These are phyloP conservation scores for Cyanoramphus novaezelandiae DNA, from an alignment of 2,113 vertebrate species.

Conservation along the genomic window DNA sequence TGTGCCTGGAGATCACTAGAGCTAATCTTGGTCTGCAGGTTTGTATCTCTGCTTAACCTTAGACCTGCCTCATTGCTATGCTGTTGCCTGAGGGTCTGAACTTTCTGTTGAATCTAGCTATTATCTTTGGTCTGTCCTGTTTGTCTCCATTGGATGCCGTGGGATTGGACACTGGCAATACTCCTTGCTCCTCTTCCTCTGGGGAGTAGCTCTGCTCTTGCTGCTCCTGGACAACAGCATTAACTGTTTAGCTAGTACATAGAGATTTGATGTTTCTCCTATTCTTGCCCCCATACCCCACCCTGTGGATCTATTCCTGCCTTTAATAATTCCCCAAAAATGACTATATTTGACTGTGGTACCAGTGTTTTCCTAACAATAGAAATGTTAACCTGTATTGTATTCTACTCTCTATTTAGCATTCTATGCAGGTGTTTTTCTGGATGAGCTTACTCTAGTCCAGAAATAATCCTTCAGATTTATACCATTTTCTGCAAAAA, in stretches of 20 bases:
- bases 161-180: neutral
- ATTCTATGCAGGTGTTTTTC: neutral
- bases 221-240: neutral
- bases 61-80: accelerated
- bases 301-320: neutral
- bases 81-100: neutral
- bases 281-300: neutral
- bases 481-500: neutral
- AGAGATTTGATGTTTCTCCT: neutral
- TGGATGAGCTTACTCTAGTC: neutral
- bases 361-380: neutral
- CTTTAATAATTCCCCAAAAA: neutral
- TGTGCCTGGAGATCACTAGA: too few species aligned
- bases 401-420: neutral
- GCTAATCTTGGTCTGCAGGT: neutral
- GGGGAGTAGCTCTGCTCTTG: neutral
- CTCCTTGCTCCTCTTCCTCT: neutral
- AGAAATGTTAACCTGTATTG: neutral
- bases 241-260: neutral
- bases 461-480: neutral
- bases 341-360: neutral
- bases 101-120: accelerated
- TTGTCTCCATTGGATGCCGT: neutral
- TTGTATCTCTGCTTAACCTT: neutral
- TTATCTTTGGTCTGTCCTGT: neutral